Conservation (phyloP, 2,888 invertebrate species). For the Nomada goodeniana region DNA sequence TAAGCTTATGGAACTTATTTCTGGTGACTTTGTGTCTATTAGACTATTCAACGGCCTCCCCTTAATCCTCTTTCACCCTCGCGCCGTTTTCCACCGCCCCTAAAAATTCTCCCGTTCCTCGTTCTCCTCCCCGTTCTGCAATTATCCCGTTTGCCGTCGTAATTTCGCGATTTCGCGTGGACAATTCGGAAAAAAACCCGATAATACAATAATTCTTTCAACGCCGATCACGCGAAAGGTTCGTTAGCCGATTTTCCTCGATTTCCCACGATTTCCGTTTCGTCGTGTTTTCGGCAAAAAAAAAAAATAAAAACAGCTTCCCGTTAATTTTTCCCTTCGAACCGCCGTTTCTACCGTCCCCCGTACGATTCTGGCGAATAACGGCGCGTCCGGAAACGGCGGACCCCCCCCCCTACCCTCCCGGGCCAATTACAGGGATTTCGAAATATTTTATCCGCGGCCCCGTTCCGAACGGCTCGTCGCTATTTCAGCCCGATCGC, state of each 20-base stretch:
- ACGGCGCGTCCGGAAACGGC: not conserved
- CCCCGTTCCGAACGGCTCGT: not conserved
- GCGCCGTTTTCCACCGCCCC: not conserved
- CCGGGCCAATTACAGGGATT: conserved; percentile 37
- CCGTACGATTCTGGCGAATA: not conserved
- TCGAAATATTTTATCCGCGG: conserved; percentile 28
- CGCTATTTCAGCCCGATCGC: conserved; percentile 10
- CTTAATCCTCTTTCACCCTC: conserved; percentile 21
- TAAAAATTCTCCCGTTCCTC: not conserved
- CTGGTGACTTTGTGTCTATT: conserved; percentile 23
- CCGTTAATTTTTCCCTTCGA: too few relatives aligned
- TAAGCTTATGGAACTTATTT: conserved; percentile 22
- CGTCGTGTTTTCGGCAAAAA: too few relatives aligned
- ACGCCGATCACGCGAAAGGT: too few relatives aligned
- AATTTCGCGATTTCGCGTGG: not conserved
- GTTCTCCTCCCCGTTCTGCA: too few relatives aligned
- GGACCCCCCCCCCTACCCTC: too few relatives aligned
- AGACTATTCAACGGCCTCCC: conserved; percentile 7
- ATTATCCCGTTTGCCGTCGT: too few relatives aligned
- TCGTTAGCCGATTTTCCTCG: too few relatives aligned
- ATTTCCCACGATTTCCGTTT: too few relatives aligned
- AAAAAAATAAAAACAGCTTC: too few relatives aligned
- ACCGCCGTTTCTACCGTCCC: not conserved
- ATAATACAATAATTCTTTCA: too few relatives aligned
- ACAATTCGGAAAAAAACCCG: not conserved